A percentile compares a stretch with the other conserved stretches of the same genome.
Conservation (phyloP, 1,140 invertebrate species). For the Heterodera carotae region DNA sequence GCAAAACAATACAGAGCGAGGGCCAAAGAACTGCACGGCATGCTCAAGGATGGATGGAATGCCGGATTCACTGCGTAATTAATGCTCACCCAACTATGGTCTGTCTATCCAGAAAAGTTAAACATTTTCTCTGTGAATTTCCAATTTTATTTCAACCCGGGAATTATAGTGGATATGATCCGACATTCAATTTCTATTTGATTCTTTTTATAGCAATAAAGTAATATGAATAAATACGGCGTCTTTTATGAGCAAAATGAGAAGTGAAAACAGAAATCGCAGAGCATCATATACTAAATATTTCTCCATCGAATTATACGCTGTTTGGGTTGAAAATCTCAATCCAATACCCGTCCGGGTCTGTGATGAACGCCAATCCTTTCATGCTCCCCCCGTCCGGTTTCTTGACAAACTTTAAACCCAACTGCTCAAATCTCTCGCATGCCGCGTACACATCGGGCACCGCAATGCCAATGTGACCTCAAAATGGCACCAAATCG, state of each 20-base stretch:
- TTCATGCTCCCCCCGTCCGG: conserved; percentile 81
- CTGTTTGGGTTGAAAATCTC: conserved; percentile 78
- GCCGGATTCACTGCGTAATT: conserved; percentile 58
- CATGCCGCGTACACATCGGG: conserved; percentile 84
- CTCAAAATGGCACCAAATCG: conserved; percentile 27
- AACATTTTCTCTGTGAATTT: no score
- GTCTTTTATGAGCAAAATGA: no score
- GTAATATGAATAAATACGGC: no score
- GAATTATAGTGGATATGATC: no score
- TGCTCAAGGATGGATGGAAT: conserved; percentile 43
- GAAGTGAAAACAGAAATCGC: no score
- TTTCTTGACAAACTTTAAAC: conserved; percentile 85
- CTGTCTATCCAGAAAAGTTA: no score
- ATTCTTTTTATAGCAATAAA: no score
- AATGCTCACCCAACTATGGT: no score
- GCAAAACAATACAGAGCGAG: conserved; percentile 55
- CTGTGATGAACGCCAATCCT: conserved; percentile 85
- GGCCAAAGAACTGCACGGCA: conserved; percentile 54
- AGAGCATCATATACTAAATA: no score
- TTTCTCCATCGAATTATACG: conserved; percentile 22
- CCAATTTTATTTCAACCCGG: no score
- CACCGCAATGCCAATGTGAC: conserved; percentile 84
- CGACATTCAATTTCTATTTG: no score
- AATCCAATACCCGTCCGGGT: conserved; percentile 94
- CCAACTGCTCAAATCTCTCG: conserved; percentile 80